Percentiles rank a stretch among this genome's conserved stretches.
Conservation (phyloP, 30 jellyfish, hydroid and myxozoan genomes). For the Aurelia sp. region DNA sequence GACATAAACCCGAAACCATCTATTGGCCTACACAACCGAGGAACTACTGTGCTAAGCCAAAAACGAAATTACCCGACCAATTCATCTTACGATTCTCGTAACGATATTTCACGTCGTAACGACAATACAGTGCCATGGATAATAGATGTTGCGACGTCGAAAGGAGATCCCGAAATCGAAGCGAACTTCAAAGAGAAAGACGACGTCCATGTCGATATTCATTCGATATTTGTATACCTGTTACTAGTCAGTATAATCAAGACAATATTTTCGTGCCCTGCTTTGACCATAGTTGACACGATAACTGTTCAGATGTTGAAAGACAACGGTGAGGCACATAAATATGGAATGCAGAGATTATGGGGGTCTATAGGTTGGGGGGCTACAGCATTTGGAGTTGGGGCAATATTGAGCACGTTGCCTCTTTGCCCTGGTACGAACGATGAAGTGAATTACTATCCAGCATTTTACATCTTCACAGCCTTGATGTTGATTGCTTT, state of each 20-base stretch:
- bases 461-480: conserved; percentile 86
- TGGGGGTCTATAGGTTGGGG: conserved; percentile 99
- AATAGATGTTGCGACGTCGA: conserved; percentile 65
- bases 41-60: not conserved
- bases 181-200: conserved; percentile 56
- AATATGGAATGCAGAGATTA: conserved; percentile 90
- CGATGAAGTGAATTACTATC: conserved; percentile 91
- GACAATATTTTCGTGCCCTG: conserved; percentile 90
- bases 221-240: conserved; percentile 69
- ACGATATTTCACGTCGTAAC: conserved; percentile 32
- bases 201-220: conserved; percentile 74
- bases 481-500: conserved; percentile 79
- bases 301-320: conserved; percentile 84
- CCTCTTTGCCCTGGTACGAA: conserved; percentile 94
- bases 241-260: conserved; percentile 81
- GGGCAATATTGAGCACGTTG: conserved; percentile 77
- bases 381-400: conserved; percentile 87
- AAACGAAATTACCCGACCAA: conserved; percentile 3
- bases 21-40: not conserved
- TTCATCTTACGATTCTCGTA: not conserved
- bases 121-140: conserved; percentile 80
- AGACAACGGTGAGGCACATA: conserved; percentile 76
- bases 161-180: conserved; percentile 41
- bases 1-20: not conserved
- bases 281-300: conserved; percentile 88